A percentile compares a stretch with the other conserved stretches of the same genome.
Evolutionary conservation across 2,797 vertebrate species (phyloP).

Genomic region (Sebastes taczanowskii): DNA sequence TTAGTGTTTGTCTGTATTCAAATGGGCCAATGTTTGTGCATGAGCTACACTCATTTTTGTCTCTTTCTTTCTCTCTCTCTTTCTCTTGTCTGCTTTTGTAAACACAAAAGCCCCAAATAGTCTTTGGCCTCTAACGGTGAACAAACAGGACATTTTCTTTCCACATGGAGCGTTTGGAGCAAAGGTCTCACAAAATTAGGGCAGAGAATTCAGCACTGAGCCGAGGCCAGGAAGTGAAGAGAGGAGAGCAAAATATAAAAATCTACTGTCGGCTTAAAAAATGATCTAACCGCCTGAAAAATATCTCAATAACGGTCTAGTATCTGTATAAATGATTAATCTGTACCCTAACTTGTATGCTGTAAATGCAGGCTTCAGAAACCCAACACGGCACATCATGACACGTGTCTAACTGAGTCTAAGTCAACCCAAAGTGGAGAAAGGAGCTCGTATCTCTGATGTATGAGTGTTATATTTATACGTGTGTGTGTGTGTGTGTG

Average conservation of each 20-base stretch:
- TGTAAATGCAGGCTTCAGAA: conserved; percentile 19
- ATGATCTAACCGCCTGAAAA: neutral
- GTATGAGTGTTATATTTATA: conserved; percentile 9
- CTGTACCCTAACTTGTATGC: neutral
- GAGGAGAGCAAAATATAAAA: conserved; percentile 17
- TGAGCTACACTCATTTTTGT: neutral
- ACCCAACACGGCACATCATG: neutral
- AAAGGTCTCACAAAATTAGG: conserved; percentile 64
- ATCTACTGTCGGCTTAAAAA: conserved; percentile 18
- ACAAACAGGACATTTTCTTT: conserved; percentile 52
- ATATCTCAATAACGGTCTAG: neutral
- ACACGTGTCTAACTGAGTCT: conserved; percentile 50
- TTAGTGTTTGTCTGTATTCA: conserved; percentile 4
- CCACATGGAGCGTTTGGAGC: conserved; percentile 44
- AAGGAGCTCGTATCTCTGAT: conserved; percentile 7
- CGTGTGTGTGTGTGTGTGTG: conserved; percentile 31
- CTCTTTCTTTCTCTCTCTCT: neutral
- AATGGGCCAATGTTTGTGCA: conserved; percentile 8
- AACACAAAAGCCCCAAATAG: conserved; percentile 27
- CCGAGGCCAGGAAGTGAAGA: conserved; percentile 26
- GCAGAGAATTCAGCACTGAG: conserved; percentile 52
- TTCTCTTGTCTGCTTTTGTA: conserved; percentile 14
- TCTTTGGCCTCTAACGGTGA: conserved; percentile 35
- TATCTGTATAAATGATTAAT: neutral
- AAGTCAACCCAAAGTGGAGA: conserved; percentile 34